phyloP scores from a whole-genome alignment of 2,113 vertebrate genomes.

The Cyprinodon brontotheroides region DNA sequence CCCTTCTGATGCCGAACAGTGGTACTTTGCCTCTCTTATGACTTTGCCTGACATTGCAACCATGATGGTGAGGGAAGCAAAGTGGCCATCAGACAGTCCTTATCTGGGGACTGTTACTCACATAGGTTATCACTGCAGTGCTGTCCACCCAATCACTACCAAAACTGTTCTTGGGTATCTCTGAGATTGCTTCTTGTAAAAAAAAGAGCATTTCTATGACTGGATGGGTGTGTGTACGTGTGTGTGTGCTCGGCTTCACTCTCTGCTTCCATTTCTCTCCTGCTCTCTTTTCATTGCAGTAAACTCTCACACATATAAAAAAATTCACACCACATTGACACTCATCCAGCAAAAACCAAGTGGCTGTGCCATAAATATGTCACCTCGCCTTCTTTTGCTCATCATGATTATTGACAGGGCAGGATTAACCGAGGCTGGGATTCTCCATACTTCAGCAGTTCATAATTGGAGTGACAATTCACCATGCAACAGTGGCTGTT shows the following conservation, averaged over 20 bases:
- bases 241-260: slow-evolving; percentile 8
- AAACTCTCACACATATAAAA: slow-evolving; percentile 60
- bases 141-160: slow-evolving; percentile 69
- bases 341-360: slow-evolving; percentile 69
- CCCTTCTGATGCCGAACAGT: slow-evolving; percentile 25
- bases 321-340: slow-evolving; percentile 65
- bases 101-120: slow-evolving; percentile 67
- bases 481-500: slow-evolving; percentile 51
- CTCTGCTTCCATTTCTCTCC: slow-evolving; percentile 23
- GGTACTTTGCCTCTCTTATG: slow-evolving; percentile 50
- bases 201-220: slow-evolving; percentile 31
- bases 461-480: slow-evolving; percentile 75
- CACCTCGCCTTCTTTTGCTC: slow-evolving; percentile 64
- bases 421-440: slow-evolving; percentile 68
- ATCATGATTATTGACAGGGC: slow-evolving; percentile 72
- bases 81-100: slow-evolving; percentile 68
- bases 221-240: slow-evolving; percentile 22
- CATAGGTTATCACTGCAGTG: slow-evolving; percentile 65
- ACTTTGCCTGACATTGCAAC: slow-evolving; percentile 68
- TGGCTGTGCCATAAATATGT: slow-evolving; percentile 66
- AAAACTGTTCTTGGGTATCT: slow-evolving; percentile 67
- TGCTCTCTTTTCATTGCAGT: slow-evolving; percentile 29
- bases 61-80: slow-evolving; percentile 50
- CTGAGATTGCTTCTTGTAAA: slow-evolving; percentile 67
- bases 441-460: slow-evolving; percentile 76